These are phyloP conservation scores for Noctuana brunneofusca DNA, from an alignment of 2,888 invertebrate genomes.

Conservation along the genomic window DNA sequence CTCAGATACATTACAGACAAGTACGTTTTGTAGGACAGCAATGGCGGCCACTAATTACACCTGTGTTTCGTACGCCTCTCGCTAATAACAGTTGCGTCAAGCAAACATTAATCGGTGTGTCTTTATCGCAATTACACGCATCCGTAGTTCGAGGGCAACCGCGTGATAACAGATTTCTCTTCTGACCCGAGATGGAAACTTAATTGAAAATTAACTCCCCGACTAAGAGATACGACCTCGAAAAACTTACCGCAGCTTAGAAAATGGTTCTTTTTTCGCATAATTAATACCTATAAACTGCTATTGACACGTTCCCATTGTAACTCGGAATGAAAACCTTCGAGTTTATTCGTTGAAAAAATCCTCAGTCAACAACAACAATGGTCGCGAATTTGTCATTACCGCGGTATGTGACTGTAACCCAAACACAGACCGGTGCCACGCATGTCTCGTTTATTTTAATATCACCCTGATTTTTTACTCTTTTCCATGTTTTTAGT, in stretches of 20 bases:
- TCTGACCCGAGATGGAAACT: conserved; percentile 68
- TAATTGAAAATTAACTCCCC: conserved; percentile 67
- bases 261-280: conserved; percentile 46
- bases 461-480: conserved; percentile 74
- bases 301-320: conserved; percentile 73
- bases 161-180: conserved; percentile 71
- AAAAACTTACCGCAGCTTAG: conserved; percentile 37
- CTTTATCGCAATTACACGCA: conserved; percentile 79
- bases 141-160: conserved; percentile 73
- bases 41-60: conserved; percentile 47
- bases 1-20: conserved; percentile 34
- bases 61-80: conserved; percentile 46
- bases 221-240: conserved; percentile 54
- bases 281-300: conserved; percentile 70
- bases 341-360: conserved; percentile 59
- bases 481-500: conserved; percentile 56
- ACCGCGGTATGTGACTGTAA: conserved; percentile 71
- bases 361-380: conserved; percentile 66
- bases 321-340: conserved; percentile 70
- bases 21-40: conserved; percentile 42
- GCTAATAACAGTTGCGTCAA: conserved; percentile 64
- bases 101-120: conserved; percentile 66
- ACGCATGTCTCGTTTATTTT: conserved; percentile 68
- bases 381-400: conserved; percentile 76
- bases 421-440: conserved; percentile 59